Percentiles rank a stretch among this genome's conserved stretches.
These are phyloP conservation scores for Telmatochromis brichardi DNA, from an alignment of 2,113 vertebrate species.

Conservation along the genomic window DNA sequence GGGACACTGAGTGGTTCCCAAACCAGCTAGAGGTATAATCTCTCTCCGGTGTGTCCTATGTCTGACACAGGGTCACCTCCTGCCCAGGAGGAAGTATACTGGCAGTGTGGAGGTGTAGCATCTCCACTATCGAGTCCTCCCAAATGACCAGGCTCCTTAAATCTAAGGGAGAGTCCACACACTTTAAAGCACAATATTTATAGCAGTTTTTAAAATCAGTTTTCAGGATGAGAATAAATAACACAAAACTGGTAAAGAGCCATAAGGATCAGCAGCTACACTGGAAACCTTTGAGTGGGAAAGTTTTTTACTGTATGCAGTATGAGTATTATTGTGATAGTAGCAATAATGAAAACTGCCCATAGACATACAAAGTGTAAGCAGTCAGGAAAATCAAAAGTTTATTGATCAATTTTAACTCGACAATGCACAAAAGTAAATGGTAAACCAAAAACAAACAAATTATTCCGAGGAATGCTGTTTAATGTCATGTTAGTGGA, in stretches of 20 bases:
- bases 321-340: neutral
- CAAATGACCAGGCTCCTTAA: neutral
- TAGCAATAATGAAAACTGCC: neutral
- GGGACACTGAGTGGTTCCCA: neutral
- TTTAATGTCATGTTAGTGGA: neutral
- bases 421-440: neutral
- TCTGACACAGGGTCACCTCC: neutral
- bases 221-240: neutral
- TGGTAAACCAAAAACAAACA: neutral
- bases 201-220: neutral
- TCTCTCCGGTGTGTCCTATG: neutral
- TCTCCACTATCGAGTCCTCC: rapidly evolving
- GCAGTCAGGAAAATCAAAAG: neutral
- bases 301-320: neutral
- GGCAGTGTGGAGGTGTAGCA: neutral
- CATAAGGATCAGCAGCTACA: neutral
- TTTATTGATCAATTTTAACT: slow-evolving; percentile 7
- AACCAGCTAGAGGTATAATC: neutral
- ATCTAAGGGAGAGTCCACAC: neutral
- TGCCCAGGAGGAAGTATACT: neutral
- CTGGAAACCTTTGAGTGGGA: neutral
- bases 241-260: neutral
- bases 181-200: neutral
- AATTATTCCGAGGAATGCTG: neutral
- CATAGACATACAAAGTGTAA: neutral